These are phyloP conservation scores for Dinocampus coccinellae DNA, from an alignment of 2,888 invertebrate genomes.

Conservation along the genomic window DNA sequence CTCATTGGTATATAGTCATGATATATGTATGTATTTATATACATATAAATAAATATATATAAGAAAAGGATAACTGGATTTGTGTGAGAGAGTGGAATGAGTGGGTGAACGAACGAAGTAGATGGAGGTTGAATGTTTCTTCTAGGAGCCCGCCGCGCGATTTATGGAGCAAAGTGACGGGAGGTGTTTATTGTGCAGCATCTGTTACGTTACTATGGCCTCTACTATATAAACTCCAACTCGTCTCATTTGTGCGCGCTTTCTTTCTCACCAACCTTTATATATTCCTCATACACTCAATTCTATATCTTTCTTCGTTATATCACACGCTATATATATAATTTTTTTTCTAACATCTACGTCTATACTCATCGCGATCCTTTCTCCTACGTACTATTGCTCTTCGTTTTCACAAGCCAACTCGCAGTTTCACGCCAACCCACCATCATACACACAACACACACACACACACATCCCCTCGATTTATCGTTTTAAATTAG, in stretches of 20 bases:
- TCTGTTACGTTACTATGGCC: conserved; percentile 64
- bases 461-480: conserved; percentile 67
- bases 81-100: conserved; percentile 49
- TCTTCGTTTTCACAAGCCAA: conserved; percentile 44
- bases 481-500: conserved; percentile 69
- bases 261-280: conserved; percentile 37
- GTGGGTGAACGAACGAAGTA: conserved; percentile 47
- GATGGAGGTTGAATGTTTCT: conserved; percentile 67
- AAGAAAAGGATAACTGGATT: conserved; percentile 51
- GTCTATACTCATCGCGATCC: conserved; percentile 8
- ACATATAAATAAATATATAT: conserved; percentile 18
- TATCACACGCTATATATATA: no score
- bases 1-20: background rate
- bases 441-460: conserved; percentile 67
- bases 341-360: no score
- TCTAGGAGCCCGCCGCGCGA: conserved; percentile 67
- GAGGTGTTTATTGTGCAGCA: conserved; percentile 70
- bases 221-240: conserved; percentile 51
- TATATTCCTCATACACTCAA: conserved; percentile 39
- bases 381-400: conserved; percentile 32
- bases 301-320: conserved; percentile 41
- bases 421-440: conserved; percentile 57
- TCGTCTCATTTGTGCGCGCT: conserved; percentile 36
- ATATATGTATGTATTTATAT: background rate
- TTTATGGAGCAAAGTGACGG: conserved; percentile 69